Evolutionary conservation across 30 jellyfish, hydroid and myxozoan species (phyloP), one percentile per base, ranked within the genome.

Genomic region (Mastigias papua): DNA sequence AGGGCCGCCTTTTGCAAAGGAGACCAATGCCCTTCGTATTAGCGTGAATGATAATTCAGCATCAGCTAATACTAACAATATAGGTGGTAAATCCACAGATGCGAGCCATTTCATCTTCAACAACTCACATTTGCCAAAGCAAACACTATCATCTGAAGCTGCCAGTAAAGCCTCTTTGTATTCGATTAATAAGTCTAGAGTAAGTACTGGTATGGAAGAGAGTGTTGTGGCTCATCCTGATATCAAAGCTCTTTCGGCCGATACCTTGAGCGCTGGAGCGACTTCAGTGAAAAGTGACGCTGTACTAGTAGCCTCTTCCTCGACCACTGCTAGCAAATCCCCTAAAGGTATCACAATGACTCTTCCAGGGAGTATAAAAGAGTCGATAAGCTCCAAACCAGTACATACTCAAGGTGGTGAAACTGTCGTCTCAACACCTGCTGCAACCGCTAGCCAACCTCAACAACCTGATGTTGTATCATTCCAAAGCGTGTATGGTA

Each of bases 401-500:
- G 21, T 63, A 2, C 74, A 23, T 1, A 23, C 74, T 1, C 74
- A 63, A 26, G 23, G 26, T 7, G 25, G 28, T 8, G 70, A 8
- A 23, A 58, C 70, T 58, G 29, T 58, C 8, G 26, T 28, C 29
- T 5, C 70, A 8, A 8, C 70, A 58, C 29, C 70, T 5, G 74
- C 37, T 23, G 1, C 74, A 63, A 1, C 74, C 1, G 74, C 42
- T 23, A 63, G 74, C 20, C 74, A 63, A 26, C 86, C 76, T 22
- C 86, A 75, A 54, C 86, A n/a, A 54, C 63, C 73, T 25, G 66
- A 75, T 4, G 82, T 81, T 21, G 65, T 80, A 3, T 48, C 76
- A 1, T 72, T 48, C 31, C 94, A 74, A 33, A 75, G 64, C 46
- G 1, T 71, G 34, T 85, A 72, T 62, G 94, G 94, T 8, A 63